Percentiles rank a stretch among this genome's conserved stretches.
phyloP scores from a whole-genome alignment of 2,888 invertebrate genomes.

The Pemphredon lugubris region DNA sequence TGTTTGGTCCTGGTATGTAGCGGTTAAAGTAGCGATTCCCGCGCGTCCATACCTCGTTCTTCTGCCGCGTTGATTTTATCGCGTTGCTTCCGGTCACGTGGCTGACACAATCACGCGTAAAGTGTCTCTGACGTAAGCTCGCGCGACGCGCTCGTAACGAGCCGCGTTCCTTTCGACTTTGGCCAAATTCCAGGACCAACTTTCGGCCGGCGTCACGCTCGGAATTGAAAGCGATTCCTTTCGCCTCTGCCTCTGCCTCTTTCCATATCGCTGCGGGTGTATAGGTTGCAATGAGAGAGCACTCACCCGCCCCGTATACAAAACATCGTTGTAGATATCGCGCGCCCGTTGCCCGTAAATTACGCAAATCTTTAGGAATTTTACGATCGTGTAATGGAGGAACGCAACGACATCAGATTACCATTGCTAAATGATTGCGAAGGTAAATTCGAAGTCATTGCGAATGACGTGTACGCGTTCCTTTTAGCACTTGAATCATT shows the following conservation, averaged over 20 bases:
- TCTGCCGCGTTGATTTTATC: not conserved
- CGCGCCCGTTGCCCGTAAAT: too few species aligned
- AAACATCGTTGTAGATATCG: constrained; percentile 29
- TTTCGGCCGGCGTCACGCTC: constrained; percentile 66
- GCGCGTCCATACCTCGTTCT: too few species aligned
- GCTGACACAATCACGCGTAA: constrained; percentile 14
- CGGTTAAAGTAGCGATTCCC: too few species aligned
- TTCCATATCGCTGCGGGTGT: constrained; percentile 7
- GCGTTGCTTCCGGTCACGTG: constrained; percentile 49
- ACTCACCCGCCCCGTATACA: constrained; percentile 38
- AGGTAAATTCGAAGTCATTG: too few species aligned
- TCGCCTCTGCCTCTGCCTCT: constrained; percentile 5
- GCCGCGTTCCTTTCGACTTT: constrained; percentile 64
- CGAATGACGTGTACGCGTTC: too few species aligned
- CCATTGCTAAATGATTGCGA: too few species aligned
- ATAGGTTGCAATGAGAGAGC: constrained; percentile 27
- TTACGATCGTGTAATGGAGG: too few species aligned
- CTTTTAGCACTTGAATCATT: too few species aligned
- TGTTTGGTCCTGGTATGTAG: too few species aligned
- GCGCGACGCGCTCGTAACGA: constrained; percentile 29
- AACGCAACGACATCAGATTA: too few species aligned
- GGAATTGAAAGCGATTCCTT: constrained; percentile 65
- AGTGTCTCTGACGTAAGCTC: constrained; percentile 46
- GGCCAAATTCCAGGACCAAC: constrained; percentile 76
- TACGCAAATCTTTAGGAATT: too few species aligned